These are phyloP conservation scores for Bilobella aurantiaca DNA, from an alignment of 1,140 invertebrate genomes.

Conservation along the genomic window DNA sequence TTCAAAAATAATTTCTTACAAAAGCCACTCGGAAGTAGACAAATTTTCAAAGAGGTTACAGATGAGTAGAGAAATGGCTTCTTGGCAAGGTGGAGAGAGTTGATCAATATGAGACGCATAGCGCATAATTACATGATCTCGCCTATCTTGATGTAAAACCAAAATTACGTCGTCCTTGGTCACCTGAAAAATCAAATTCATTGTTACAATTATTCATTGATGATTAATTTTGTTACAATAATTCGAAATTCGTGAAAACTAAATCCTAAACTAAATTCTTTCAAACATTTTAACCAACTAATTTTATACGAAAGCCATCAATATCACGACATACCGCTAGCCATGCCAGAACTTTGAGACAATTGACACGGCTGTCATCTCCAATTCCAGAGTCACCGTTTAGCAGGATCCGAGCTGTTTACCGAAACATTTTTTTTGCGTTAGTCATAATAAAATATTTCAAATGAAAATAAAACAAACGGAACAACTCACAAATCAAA, in stretches of 20 bases:
- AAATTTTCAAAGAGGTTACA: constrained; percentile 83
- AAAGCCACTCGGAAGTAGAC: constrained; percentile 78
- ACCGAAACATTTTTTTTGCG: neutral
- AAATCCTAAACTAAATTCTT: neutral
- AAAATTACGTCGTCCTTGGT: constrained; percentile 78
- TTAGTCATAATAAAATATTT: neutral
- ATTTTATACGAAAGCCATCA: too few species aligned
- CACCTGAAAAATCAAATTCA: constrained; percentile 27
- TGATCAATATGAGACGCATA: constrained; percentile 73
- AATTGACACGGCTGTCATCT: constrained; percentile 31
- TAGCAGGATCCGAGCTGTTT: constrained; percentile 23
- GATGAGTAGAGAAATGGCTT: constrained; percentile 39
- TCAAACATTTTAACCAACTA: constrained; percentile 9
- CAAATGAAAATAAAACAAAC: neutral
- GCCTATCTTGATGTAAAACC: constrained; percentile 75
- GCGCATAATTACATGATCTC: constrained; percentile 80
- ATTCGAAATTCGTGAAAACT: constrained; percentile 3
- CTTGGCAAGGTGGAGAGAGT: constrained; percentile 43
- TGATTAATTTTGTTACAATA: too few species aligned
- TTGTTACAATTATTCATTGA: too few species aligned
- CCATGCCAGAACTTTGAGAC: constrained; percentile 34
- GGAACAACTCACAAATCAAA: constrained; percentile 54
- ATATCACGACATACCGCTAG: constrained; percentile 25
- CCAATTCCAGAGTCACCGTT: constrained; percentile 26
- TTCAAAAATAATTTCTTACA: constrained; percentile 39